These are phyloP conservation scores for Chironex yamaguchii DNA, from an alignment of 30 jellyfish, hydroid and myxozoan genomes.

Conservation along the genomic window DNA sequence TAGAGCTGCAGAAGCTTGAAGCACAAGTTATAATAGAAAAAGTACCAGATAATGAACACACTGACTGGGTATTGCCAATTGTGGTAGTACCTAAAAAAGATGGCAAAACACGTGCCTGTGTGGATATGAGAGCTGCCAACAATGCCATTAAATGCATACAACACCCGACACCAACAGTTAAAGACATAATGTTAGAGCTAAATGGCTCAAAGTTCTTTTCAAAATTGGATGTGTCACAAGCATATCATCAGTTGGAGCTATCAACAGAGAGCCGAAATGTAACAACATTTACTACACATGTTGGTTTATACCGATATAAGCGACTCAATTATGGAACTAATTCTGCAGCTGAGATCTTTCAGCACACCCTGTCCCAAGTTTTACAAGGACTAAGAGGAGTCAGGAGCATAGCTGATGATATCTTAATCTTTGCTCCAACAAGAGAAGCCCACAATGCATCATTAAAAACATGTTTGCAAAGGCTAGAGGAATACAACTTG, in stretches of 20 bases:
- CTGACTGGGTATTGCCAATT: too few relatives aligned
- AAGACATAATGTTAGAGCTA: too few relatives aligned
- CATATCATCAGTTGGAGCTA: background rate
- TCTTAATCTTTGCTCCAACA: constrained; percentile 15
- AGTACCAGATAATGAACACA: constrained; percentile 49
- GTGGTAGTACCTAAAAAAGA: too few relatives aligned
- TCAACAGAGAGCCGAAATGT: background rate
- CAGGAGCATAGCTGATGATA: constrained; percentile 16
- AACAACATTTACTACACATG: background rate
- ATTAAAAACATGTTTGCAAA: constrained; percentile 16
- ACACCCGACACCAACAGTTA: background rate
- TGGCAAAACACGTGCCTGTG: too few relatives aligned
- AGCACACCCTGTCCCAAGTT: background rate
- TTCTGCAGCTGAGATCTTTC: background rate
- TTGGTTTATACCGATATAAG: background rate
- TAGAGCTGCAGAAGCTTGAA: constrained; percentile 14
- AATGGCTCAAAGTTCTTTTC: background rate
- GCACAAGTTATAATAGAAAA: constrained; percentile 43
- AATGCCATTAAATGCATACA: background rate
- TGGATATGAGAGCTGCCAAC: background rate
- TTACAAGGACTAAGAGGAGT: background rate
- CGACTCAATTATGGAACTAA: background rate
- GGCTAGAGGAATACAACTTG: constrained; percentile 19
- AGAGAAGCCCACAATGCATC: constrained; percentile 30
- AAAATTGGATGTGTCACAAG: background rate